Conservation (phyloP, 2,888 invertebrate genomes). For the Andrena hattorfiana region DNA sequence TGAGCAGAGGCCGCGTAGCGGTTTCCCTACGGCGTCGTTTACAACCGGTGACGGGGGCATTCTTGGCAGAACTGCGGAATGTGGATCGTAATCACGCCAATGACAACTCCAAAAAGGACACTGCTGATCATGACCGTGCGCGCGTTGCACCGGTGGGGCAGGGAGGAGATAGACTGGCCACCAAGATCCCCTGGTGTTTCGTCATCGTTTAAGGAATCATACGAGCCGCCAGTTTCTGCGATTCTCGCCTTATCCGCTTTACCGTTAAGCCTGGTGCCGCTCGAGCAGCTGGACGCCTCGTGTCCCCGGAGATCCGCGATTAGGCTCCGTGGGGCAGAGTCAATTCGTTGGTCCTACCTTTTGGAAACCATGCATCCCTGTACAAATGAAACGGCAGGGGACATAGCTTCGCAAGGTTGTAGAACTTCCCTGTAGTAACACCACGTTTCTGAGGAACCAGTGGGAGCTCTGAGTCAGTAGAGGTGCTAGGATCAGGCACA, state of each 20-base stretch:
- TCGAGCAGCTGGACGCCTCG: neutral
- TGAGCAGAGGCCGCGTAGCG: constrained; percentile 67
- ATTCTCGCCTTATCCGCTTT: constrained; percentile 43
- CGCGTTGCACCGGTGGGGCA: neutral
- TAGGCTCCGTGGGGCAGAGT: neutral
- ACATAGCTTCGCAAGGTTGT: no score
- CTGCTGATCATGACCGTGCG: constrained; percentile 55
- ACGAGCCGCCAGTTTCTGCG: constrained; percentile 4
- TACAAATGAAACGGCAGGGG: no score
- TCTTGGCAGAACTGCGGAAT: constrained; percentile 76
- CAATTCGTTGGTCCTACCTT: neutral
- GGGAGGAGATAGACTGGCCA: constrained; percentile 12
- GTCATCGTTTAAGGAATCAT: constrained; percentile 66
- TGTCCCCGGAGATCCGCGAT: constrained; percentile 4
- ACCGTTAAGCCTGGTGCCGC: constrained; percentile 48
- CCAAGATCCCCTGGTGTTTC: constrained; percentile 54
- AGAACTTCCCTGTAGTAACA: no score
- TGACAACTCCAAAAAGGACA: constrained; percentile 70
- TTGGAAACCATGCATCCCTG: neutral
- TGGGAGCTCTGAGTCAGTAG: no score
- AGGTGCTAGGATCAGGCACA: no score
- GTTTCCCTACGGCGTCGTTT: constrained; percentile 71
- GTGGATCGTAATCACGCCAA: constrained; percentile 76
- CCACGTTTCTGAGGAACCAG: no score
- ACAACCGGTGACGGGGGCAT: constrained; percentile 69